These are phyloP conservation scores for Pantherophis vulpinus DNA, from an alignment of 2,797 vertebrate species.

Conservation along the genomic window DNA sequence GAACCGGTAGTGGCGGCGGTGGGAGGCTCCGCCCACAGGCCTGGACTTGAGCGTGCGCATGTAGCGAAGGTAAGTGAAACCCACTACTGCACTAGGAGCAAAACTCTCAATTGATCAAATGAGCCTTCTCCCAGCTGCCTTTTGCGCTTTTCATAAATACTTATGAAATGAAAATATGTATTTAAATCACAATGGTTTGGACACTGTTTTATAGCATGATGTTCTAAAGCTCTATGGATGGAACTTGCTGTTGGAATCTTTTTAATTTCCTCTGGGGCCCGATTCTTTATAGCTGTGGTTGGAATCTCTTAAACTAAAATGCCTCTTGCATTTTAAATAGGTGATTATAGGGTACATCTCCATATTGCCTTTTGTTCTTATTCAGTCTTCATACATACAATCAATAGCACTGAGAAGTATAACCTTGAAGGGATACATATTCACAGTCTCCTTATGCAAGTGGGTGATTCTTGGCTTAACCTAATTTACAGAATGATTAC, in stretches of 20 bases:
- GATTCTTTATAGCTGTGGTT: neutral
- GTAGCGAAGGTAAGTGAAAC: too few species aligned
- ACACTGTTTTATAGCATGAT: neutral
- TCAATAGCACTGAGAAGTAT: neutral
- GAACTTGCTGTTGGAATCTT: neutral
- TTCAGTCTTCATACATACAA: neutral
- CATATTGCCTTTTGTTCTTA: neutral
- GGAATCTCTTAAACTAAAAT: neutral
- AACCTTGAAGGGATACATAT: too few species aligned
- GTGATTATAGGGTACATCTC: neutral
- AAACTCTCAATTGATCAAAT: neutral
- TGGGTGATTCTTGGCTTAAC: neutral
- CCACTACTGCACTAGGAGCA: too few species aligned
- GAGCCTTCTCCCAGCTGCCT: neutral
- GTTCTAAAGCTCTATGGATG: neutral
- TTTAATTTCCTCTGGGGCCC: neutral
- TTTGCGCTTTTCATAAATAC: neutral
- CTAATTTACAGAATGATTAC: neutral
- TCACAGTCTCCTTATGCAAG: neutral
- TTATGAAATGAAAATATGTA: neutral
- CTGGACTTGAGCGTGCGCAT: too few species aligned
- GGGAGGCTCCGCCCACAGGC: too few species aligned
- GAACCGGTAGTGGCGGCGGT: too few species aligned
- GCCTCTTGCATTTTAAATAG: neutral
- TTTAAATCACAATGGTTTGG: neutral